Evolutionary conservation across 2,888 invertebrate genomes (phyloP).

Genomic region (Megamerina dolium): DNA sequence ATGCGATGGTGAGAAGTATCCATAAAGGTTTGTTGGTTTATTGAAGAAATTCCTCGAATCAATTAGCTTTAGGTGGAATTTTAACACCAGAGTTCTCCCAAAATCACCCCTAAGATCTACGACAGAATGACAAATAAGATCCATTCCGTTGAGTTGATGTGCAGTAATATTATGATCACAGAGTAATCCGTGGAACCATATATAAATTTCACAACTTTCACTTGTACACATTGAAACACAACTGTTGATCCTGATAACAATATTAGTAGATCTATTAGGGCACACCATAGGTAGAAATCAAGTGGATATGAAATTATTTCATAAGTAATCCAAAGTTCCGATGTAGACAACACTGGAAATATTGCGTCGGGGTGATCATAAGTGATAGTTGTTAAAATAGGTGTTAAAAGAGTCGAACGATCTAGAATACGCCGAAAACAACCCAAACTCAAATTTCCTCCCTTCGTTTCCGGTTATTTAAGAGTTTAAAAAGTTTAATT

Average conservation of each 20-base stretch:
- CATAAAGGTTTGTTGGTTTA: too few species aligned
- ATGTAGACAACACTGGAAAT: conserved; percentile 17
- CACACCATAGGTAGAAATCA: conserved; percentile 23
- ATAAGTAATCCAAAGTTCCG: conserved; percentile 21
- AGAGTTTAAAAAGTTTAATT: neutral
- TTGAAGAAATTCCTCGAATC: too few species aligned
- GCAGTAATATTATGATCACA: neutral
- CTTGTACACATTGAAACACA: conserved; percentile 4
- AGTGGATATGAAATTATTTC: conserved; percentile 27
- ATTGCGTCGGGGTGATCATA: conserved; percentile 25
- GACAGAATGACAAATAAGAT: too few species aligned
- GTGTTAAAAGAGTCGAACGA: conserved; percentile 19
- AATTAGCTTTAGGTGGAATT: too few species aligned
- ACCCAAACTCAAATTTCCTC: conserved; percentile 25
- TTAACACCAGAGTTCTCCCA: too few species aligned
- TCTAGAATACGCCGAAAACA: conserved; percentile 23
- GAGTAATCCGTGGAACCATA: conserved; percentile 10
- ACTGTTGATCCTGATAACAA: conserved; percentile 4
- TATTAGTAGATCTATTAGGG: conserved; percentile 11
- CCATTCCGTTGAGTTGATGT: too few species aligned
- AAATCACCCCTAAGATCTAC: too few species aligned
- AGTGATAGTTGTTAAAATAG: conserved; percentile 17
- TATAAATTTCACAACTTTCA: conserved; percentile 10
- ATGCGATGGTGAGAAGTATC: too few species aligned
- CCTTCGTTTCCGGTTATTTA: conserved; percentile 22